Percentiles rank a stretch among this genome's conserved stretches.
Conservation (phyloP, 2,113 vertebrate genomes). For the Tonatia bakeri region DNA sequence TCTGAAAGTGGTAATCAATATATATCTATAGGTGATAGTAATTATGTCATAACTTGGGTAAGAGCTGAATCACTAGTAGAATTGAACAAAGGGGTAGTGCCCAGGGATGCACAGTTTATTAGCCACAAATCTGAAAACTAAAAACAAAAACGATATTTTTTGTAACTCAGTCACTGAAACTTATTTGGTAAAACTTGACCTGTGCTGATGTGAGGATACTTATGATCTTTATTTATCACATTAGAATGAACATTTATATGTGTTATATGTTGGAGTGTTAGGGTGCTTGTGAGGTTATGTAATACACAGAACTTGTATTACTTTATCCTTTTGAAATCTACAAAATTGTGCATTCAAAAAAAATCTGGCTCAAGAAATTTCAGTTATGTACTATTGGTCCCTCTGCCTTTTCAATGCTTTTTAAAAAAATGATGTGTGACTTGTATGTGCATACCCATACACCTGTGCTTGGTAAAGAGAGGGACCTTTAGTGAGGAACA, state of each 20-base stretch:
- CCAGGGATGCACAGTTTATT: background rate
- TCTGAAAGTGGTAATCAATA: background rate
- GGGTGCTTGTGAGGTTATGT: background rate
- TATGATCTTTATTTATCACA: background rate
- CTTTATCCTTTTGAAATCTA: background rate
- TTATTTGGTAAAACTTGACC: background rate
- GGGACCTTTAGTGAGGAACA: background rate
- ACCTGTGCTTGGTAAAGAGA: background rate
- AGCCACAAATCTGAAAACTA: background rate
- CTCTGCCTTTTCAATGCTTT: background rate
- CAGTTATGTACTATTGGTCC: background rate
- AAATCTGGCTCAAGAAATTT: background rate
- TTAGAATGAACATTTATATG: background rate
- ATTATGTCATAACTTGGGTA: background rate
- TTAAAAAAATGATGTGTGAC: background rate
- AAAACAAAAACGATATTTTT: background rate
- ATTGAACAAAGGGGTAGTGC: background rate
- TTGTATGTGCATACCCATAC: background rate
- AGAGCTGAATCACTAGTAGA: background rate
- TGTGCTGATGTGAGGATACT: background rate
- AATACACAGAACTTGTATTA: background rate
- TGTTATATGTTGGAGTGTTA: background rate
- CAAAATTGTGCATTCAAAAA: background rate
- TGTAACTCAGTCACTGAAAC: background rate
- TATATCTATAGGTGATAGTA: background rate